Evolutionary conservation across 2,797 vertebrate genomes (phyloP).

Genomic region (Pteropus rufus): DNA sequence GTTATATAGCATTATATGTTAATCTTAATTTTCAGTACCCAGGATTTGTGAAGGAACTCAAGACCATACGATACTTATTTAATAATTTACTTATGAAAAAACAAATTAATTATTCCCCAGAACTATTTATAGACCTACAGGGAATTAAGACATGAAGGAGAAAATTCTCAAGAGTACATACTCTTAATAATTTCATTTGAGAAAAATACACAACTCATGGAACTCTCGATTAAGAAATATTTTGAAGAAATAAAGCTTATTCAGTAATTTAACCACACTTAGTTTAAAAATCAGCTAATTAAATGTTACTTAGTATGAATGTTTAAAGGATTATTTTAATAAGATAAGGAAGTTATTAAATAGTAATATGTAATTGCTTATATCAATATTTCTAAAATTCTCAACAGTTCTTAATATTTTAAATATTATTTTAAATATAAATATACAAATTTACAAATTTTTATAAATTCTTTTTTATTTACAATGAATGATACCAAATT

Average conservation of each 20-base stretch:
- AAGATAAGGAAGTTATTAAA: neutral
- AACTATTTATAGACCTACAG: neutral
- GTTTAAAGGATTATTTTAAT: neutral
- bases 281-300: constrained; percentile 3
- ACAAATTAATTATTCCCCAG: neutral
- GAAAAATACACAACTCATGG: neutral
- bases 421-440: neutral
- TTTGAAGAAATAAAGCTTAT: neutral
- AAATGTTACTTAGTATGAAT: neutral
- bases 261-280: neutral
- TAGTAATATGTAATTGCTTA: neutral
- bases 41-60: neutral
- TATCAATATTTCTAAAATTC: neutral
- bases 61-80: neutral
- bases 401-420: neutral
- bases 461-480: neutral
- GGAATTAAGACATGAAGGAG: neutral
- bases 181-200: neutral
- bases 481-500: neutral
- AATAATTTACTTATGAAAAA: neutral
- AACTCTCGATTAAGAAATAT: neutral
- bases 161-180: neutral
- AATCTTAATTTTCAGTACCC: neutral
- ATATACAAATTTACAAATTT: neutral
- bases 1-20: neutral